These are phyloP conservation scores for Autographa gamma DNA, from an alignment of 2,888 invertebrate genomes.

Conservation along the genomic window DNA sequence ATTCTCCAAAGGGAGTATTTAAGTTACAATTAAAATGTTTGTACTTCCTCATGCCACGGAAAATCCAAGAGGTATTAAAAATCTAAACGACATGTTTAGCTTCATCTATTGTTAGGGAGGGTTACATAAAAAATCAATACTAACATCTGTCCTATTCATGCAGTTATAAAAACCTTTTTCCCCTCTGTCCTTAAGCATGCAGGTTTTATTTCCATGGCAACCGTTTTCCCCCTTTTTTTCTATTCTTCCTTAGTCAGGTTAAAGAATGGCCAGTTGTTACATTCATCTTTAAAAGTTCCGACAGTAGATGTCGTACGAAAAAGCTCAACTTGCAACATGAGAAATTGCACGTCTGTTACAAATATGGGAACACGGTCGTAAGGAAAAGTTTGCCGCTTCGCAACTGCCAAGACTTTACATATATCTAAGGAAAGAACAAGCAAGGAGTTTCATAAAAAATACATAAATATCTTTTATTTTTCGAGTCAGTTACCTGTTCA, in stretches of 20 bases:
- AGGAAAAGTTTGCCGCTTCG: conserved; percentile 34
- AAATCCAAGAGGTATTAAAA: no score
- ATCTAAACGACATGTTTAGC: no score
- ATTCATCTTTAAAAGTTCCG: conserved; percentile 20
- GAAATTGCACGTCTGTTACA: conserved; percentile 38
- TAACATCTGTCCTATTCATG: no score
- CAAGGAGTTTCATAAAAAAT: not conserved
- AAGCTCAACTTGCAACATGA: conserved; percentile 34
- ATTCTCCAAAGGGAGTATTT: no score
- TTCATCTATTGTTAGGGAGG: no score
- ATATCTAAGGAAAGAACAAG: not conserved
- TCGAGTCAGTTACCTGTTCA: no score
- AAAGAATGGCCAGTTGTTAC: not conserved
- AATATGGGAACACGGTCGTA: conserved; percentile 29
- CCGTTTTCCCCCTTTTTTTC: not conserved
- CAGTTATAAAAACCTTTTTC: not conserved
- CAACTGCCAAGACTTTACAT: conserved; percentile 35
- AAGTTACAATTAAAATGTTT: no score
- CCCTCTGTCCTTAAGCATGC: not conserved
- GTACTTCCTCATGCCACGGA: no score
- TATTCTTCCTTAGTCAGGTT: not conserved
- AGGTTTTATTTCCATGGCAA: not conserved
- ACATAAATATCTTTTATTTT: not conserved
- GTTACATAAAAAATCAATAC: no score
- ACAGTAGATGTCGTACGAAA: conserved; percentile 7